phyloP scores from a whole-genome alignment of 2,113 vertebrate genomes.

The Agelaius tricolor region DNA sequence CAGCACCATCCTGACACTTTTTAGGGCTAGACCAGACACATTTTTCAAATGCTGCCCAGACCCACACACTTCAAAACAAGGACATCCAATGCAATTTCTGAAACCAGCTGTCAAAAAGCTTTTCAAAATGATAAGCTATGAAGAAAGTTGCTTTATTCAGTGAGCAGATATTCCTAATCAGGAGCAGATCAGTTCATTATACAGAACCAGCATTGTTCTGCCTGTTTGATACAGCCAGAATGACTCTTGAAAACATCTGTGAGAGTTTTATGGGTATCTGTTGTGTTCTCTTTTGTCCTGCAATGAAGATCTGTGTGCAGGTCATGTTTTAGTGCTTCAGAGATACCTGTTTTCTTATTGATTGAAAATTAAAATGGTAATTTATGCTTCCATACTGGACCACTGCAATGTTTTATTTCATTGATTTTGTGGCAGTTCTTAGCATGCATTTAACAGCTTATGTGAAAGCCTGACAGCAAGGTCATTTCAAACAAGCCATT shows the following conservation, averaged over 20 bases:
- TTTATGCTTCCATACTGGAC: conserved; percentile 30
- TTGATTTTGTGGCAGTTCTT: conserved; percentile 47
- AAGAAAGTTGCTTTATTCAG: background rate
- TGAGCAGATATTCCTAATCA: background rate
- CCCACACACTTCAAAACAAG: background rate
- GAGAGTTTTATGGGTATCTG: background rate
- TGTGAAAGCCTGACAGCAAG: conserved; percentile 35
- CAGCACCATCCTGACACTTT: background rate
- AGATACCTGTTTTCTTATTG: conserved; percentile 23
- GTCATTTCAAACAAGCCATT: conserved; percentile 35
- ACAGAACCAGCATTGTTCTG: background rate
- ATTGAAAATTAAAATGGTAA: conserved; percentile 60
- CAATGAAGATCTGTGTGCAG: conserved; percentile 13
- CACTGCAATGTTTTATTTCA: conserved; percentile 29
- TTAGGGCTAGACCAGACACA: rapidly evolving
- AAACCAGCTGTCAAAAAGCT: background rate
- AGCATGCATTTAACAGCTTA: conserved; percentile 27
- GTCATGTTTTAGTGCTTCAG: conserved; percentile 44
- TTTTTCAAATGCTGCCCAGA: background rate
- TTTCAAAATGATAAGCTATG: background rate
- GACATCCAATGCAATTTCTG: background rate
- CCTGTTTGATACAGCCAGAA: background rate
- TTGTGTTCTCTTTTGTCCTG: background rate
- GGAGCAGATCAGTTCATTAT: background rate
- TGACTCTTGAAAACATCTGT: rapidly evolving